Percentiles rank a stretch among this genome's conserved stretches.
Conservation (phyloP, 2,888 invertebrate genomes). For the Cordylochernes scorpioides region DNA sequence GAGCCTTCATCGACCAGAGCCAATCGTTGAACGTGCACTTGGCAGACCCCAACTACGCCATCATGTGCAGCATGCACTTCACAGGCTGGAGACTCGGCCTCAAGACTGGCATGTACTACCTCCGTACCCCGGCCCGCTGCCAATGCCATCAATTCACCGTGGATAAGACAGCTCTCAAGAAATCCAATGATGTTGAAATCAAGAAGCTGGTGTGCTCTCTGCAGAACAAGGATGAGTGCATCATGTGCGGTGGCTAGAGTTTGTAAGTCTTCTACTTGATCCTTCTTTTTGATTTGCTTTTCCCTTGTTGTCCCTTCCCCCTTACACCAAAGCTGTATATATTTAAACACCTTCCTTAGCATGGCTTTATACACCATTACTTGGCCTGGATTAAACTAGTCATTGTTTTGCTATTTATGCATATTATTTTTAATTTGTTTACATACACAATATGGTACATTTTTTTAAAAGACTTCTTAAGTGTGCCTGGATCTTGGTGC, state of each 20-base stretch:
- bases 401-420: too few species aligned
- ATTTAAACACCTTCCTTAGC: too few species aligned
- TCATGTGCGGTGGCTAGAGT: slow-evolving; percentile 52
- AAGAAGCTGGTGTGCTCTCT: slow-evolving; percentile 48
- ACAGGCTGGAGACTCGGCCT: slow-evolving; percentile 86
- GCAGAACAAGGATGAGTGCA: slow-evolving; percentile 57
- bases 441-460: too few species aligned
- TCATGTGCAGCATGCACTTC: slow-evolving; percentile 91
- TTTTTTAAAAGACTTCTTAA: too few species aligned
- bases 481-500: too few species aligned
- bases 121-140: slow-evolving; percentile 82
- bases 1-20: slow-evolving; percentile 93
- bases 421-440: too few species aligned
- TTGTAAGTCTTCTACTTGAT: too few species aligned
- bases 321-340: too few species aligned
- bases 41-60: slow-evolving; percentile 71
- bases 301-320: too few species aligned
- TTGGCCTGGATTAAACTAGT: too few species aligned
- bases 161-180: slow-evolving; percentile 43
- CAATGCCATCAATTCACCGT: slow-evolving; percentile 93
- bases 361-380: too few species aligned
- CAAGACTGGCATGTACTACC: slow-evolving; percentile 97
- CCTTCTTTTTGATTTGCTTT: too few species aligned
- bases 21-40: slow-evolving; percentile 94
- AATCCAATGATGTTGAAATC: slow-evolving; percentile 17